phyloP scores from a whole-genome alignment of 2,888 invertebrate genomes.

The Pilophorus perplexus region DNA sequence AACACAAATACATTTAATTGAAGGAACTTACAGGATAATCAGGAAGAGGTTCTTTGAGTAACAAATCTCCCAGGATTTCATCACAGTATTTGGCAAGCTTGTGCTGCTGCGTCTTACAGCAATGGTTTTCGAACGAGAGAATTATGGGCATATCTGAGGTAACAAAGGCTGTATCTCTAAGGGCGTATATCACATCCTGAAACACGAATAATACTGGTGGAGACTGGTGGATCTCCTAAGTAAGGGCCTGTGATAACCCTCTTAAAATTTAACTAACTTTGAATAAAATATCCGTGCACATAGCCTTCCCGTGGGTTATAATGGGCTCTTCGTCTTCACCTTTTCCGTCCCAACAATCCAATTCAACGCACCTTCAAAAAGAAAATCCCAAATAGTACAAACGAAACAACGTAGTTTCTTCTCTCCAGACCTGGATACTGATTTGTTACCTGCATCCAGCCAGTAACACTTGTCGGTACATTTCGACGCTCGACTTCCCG shows the following conservation, averaged over 20 bases:
- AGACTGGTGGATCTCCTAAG: neutral
- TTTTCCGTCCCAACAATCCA: conserved; percentile 99
- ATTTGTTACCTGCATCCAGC: conserved; percentile 97
- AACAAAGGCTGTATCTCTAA: conserved; percentile 96
- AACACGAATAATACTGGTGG: conserved; percentile 39
- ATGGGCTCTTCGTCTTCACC: conserved; percentile 98
- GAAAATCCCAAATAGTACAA: too few species aligned
- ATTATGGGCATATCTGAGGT: conserved; percentile 97
- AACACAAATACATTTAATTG: neutral
- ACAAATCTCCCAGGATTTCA: conserved; percentile 90
- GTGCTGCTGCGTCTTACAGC: conserved; percentile 95
- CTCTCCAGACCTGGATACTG: too few species aligned
- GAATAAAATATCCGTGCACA: conserved; percentile 99
- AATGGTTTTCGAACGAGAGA: conserved; percentile 98
- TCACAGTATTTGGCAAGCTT: conserved; percentile 99
- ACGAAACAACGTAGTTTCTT: too few species aligned
- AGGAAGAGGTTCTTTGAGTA: conserved; percentile 83
- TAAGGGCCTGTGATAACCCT: too few species aligned
- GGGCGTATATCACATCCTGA: conserved; percentile 90
- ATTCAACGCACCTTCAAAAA: conserved; percentile 82
- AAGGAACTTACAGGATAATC: conserved; percentile 71
- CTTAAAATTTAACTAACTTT: conserved; percentile 69
- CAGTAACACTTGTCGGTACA: conserved; percentile 95
- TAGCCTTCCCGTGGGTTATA: conserved; percentile 99
- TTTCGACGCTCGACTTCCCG: conserved; percentile 96